phyloP scores from a whole-genome alignment of 2,888 invertebrate species.

The Chymomyza caudatula region DNA sequence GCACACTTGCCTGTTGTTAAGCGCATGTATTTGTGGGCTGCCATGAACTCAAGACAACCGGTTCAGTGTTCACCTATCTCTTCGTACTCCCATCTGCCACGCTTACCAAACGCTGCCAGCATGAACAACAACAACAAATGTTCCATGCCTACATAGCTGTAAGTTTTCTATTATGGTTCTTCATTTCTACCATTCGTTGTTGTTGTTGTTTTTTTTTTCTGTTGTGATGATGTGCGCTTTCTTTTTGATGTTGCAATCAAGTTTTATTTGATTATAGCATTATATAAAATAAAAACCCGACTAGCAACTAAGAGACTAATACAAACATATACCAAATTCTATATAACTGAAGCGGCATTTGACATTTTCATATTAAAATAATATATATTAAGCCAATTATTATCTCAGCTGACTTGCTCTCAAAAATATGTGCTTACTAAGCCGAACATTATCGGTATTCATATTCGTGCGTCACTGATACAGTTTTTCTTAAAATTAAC shows the following conservation, averaged over 20 bases:
- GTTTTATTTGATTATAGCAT: conserved; percentile 32
- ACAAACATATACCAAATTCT: background rate
- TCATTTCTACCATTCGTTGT: conserved; percentile 1
- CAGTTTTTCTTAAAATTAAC: too few relatives aligned
- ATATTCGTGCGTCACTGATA: too few relatives aligned
- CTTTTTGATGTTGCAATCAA: conserved; percentile 49
- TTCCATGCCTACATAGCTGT: conserved; percentile 35
- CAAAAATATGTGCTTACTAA: too few relatives aligned
- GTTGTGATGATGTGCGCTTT: conserved; percentile 34
- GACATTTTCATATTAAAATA: background rate
- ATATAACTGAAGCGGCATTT: background rate
- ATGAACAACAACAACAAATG: conserved; percentile 17
- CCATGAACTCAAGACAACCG: conserved; percentile 55
- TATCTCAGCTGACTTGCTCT: background rate
- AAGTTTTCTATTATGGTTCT: background rate
- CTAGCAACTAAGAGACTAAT: background rate
- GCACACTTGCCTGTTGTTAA: background rate
- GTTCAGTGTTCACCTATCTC: conserved; percentile 28
- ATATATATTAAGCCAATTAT: background rate
- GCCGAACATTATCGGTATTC: too few relatives aligned
- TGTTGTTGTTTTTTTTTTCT: conserved; percentile 21
- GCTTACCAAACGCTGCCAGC: background rate
- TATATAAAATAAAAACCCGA: background rate
- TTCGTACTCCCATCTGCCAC: background rate
- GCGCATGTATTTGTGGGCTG: conserved; percentile 31